Conservation (phyloP, 2,113 vertebrate genomes). For the Empidonax alnorum region DNA sequence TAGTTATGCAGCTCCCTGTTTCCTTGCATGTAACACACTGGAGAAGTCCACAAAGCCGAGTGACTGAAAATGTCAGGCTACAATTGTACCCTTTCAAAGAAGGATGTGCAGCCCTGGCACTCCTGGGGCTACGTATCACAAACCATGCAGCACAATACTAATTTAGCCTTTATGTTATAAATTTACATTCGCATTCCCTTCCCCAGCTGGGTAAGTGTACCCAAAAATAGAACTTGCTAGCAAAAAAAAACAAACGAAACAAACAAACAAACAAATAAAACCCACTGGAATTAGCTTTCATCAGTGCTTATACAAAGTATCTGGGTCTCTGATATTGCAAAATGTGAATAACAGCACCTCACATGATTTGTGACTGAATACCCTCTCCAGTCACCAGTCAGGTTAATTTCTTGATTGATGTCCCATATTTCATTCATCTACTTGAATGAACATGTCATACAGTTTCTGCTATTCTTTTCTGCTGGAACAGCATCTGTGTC, state of each 20-base stretch:
- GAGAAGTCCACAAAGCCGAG: not conserved
- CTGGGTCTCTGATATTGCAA: not conserved
- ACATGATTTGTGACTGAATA: not conserved
- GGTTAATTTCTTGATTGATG: not conserved
- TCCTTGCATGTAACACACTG: not conserved
- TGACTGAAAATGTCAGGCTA: not conserved
- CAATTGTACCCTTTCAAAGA: not conserved
- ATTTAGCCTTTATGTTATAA: not conserved
- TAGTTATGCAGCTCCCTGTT: not conserved
- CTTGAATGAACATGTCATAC: not conserved
- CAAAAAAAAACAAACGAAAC: not conserved
- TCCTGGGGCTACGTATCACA: not conserved
- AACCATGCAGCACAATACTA: not conserved
- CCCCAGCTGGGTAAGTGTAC: not conserved
- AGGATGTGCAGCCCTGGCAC: not conserved
- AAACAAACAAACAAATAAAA: no score
- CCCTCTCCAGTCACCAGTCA: not conserved
- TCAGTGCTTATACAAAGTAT: not conserved
- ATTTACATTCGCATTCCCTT: not conserved
- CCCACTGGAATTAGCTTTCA: not conserved
- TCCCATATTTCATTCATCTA: not conserved
- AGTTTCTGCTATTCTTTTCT: not conserved
- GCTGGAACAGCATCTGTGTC: not conserved
- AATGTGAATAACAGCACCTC: not conserved
- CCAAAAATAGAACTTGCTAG: not conserved